Base-by-base conservation (phyloP, 2,888 invertebrate genomes). In the Dryomyza anilis region DNA sequence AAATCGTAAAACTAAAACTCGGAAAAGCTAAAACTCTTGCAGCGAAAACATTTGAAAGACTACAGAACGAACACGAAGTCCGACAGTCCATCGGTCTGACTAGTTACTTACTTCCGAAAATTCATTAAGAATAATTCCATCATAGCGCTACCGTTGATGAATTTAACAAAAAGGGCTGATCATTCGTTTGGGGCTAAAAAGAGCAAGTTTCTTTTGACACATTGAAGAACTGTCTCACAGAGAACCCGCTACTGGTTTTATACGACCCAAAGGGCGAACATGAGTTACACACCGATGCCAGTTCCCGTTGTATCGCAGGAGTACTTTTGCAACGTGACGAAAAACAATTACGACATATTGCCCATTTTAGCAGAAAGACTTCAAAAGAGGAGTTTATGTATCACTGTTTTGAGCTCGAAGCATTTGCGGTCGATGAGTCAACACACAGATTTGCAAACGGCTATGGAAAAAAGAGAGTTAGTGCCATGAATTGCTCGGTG, bases 341-440 rank as follows among this genome's bases (percentile, higher is more conserved):
- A 8, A 33, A 33, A 33, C 33, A 33, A 12, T 33, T 56, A 8
- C 65, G 16, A 3, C 63, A 61, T 25, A 56, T 61, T 16, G 46
- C 43, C 16, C 66, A 46, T 59, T 66, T 52, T 30, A 69, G 67
- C 12, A 53, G 66, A 16, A 66, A 59, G 46, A 50, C 66, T 2
- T 33, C 68, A 2, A 19, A 30, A 1, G 59, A 60, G 1, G 68
- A 66, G 21, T 10, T 16, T 1, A 16, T 46, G 6, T 58, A 36
- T 5, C 66, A 64, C 23, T 64, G 62, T 25, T 69, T 64, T 55
- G 56, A 52, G 16, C 50, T 68, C 2, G 67, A 69, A 27, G 61
- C 63, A 1, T 27, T 59, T 12, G 63, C 65, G 1, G 64, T 39
- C 1, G 60, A 66, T 29, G 33, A 63, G 6, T 43, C 56, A 10